Conservation (phyloP, 2,888 invertebrate species). For the Synergus umbraculus region DNA sequence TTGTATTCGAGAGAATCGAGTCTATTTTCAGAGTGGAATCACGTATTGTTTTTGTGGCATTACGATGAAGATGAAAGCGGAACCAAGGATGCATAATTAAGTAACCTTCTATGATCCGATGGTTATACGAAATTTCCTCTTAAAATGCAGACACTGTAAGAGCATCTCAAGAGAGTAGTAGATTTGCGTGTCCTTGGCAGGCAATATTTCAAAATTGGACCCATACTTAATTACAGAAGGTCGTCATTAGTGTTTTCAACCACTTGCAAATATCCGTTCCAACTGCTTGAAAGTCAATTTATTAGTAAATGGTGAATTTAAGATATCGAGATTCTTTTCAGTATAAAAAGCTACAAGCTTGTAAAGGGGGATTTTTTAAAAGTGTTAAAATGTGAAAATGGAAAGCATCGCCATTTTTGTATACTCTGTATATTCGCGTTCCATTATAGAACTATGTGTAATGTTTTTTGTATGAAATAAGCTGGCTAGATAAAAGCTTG, state of each 20-base stretch:
- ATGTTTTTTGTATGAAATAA: no score
- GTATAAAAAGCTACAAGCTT: no score
- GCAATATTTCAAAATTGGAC: slow-evolving; percentile 32
- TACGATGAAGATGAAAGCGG: neutral
- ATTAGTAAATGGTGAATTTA: neutral
- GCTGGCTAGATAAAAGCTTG: no score
- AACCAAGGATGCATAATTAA: slow-evolving; percentile 20
- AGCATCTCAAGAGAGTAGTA: slow-evolving; percentile 15
- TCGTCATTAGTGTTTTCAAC: slow-evolving; percentile 34
- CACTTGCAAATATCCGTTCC: neutral
- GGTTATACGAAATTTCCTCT: slow-evolving; percentile 10
- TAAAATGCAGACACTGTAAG: slow-evolving; percentile 29
- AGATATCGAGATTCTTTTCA: neutral
- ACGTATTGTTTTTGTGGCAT: slow-evolving; percentile 8
- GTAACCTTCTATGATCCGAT: neutral
- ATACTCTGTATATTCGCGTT: no score
- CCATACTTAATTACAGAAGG: slow-evolving; percentile 28
- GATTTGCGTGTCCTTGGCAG: slow-evolving; percentile 37
- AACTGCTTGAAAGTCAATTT: neutral
- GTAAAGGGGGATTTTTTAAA: no score
- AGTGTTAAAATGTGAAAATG: no score
- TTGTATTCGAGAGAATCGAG: neutral
- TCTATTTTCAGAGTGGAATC: slow-evolving; percentile 3
- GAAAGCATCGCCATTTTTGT: no score
- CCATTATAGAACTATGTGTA: no score